Base-by-base conservation (phyloP, 2,888 invertebrate species). In the Buathra laborator region DNA sequence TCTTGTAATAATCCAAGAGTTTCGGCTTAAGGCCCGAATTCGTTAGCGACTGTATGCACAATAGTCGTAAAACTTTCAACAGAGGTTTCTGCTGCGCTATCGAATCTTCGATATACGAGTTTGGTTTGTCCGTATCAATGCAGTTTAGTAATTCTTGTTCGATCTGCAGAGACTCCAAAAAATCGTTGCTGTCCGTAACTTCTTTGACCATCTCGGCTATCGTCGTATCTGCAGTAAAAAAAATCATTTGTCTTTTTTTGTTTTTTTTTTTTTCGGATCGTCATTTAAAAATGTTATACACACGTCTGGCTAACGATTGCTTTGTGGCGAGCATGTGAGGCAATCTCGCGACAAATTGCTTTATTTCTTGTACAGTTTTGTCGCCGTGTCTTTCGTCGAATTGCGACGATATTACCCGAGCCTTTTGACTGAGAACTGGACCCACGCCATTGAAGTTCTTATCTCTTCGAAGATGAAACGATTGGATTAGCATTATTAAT, bases 191-290 rank as follows among this genome's bases (percentile, higher is more conserved):
- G 89, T 97, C 97, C 19, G 96, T 95, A 59, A 96, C 96, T 94
- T 98, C 98, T 94, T 99, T 98, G 44, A 99, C 97, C 92, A 98
- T 96, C 94, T 99, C 98, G 0, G 99, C 99, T 88, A 99, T 98
- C 48, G 98, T 97, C 5, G 98, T 99, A 92, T 99, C 99, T 94
- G 89, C 16, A 89, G 87, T 75, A 88, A 76, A 64, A 71, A 67
- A 64, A 3, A 37, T 19, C 14, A 29, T 3, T 48, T 5, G 68
- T 1, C 19, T 14, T 12, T 32, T 48, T 48, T 16, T 46, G 12
- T 24, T 56, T 56, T 1, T 56, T 19, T 56, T 24, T 12, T 37
- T 5, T 37, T 9, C 5, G 9, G 6, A 37, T 37, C 4, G 3
- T 37, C 5, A 37, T 3, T 24, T 24, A 37, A 37, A 37, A 56